Evolutionary conservation across 1,140 invertebrate species (phyloP), one percentile per base, ranked within the genome.

Genomic region (Pygmarrhopalites habei): DNA sequence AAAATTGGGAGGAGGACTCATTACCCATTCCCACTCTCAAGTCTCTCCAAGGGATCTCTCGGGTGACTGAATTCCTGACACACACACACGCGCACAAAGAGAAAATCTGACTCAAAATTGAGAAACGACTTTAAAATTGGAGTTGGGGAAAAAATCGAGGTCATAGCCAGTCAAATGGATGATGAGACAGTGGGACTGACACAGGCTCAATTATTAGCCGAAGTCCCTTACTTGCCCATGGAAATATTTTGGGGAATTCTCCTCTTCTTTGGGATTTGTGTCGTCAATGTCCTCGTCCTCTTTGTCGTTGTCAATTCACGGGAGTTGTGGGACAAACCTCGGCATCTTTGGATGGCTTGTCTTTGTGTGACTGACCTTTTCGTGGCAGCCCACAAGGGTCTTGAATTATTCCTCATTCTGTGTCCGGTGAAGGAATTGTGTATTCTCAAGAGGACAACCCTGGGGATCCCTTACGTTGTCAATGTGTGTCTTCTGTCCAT

Each of bases 291-390:
- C 43, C 29, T 52, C 10, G 66, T 70, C 0, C 26, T 70, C 25
- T 51, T 46, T 30, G 60, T 71, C 12, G 58, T 69, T 26, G 62
- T 21, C 1, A 17, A 41, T 26, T 64, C 65, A 21, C 41, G 70
- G 7, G 67, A 66, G 28, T 35, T 71, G n/a, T 71, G 70, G 70
- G n/a, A n/a, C n/a, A 71, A 71, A 35, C 70, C 70, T 14, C 30
- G 70, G 17, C 70, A 71, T 61, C 56, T 71, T 32, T 71, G 70
- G 70, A 69, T 71, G 61, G 70, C 68, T 4, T 69, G 65, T 62
- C 49, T 71, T 12, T 71, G 70, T 43, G 39, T 69, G 39, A 67
- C 70, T 10, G 70, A 71, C 46, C 60, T 71, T 30, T 67, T 69
- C 30, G 68, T 70, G 21, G 64, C 64, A 17, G 53, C 39, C 41